Conservation (phyloP, 2,888 invertebrate species). For the Malthinus seriepunctatus region DNA sequence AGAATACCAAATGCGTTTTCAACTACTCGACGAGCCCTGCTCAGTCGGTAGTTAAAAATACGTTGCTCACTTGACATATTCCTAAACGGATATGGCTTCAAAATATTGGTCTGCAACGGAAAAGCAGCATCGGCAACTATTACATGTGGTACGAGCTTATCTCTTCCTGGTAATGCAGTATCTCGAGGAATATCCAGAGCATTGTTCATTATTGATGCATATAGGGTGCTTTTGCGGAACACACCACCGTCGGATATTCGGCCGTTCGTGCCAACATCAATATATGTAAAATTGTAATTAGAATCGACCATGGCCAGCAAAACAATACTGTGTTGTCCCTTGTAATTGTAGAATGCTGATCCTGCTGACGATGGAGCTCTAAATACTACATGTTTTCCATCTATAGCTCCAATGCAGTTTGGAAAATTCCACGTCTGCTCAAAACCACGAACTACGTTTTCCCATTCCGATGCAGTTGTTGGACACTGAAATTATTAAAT, state of each 20-base stretch:
- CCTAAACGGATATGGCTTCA: slow-evolving; percentile 38
- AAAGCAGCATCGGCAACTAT: slow-evolving; percentile 42
- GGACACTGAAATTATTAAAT: background rate
- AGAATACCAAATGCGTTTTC: slow-evolving; percentile 16
- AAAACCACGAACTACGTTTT: background rate
- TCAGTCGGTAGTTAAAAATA: slow-evolving; percentile 2
- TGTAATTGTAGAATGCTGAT: slow-evolving; percentile 37
- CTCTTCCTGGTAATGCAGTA: slow-evolving; percentile 30
- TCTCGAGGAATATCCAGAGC: slow-evolving; percentile 36
- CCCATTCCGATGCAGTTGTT: background rate
- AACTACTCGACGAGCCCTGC: slow-evolving; percentile 6
- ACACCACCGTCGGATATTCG: slow-evolving; percentile 39
- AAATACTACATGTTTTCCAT: slow-evolving; percentile 3
- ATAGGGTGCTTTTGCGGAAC: slow-evolving; percentile 33
- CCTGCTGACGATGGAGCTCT: background rate
- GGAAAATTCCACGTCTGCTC: background rate
- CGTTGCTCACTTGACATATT: slow-evolving; percentile 1
- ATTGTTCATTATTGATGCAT: slow-evolving; percentile 29
- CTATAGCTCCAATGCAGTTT: slow-evolving; percentile 6
- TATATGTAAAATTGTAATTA: slow-evolving; percentile 36
- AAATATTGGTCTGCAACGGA: slow-evolving; percentile 33
- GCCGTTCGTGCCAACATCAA: slow-evolving; percentile 38
- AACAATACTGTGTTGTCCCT: slow-evolving; percentile 37
- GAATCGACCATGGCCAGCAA: slow-evolving; percentile 38
- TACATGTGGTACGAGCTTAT: slow-evolving; percentile 33